These are phyloP conservation scores for Anguilla pacifica DNA, from an alignment of 2,797 vertebrate genomes.

Conservation along the genomic window DNA sequence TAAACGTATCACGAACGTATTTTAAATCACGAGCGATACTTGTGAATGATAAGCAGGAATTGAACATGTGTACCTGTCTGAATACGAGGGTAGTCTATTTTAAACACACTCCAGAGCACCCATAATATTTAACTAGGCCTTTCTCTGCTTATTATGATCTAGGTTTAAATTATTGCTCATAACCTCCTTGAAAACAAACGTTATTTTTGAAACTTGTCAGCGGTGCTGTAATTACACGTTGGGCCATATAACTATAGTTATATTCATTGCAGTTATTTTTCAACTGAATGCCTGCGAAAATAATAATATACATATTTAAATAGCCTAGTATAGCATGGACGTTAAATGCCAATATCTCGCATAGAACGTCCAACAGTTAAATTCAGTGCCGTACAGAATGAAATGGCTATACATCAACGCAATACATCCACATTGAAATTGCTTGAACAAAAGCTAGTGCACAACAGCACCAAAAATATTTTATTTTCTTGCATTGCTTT, in stretches of 20 bases:
- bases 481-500: not conserved
- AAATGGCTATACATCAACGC: not conserved
- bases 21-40: not conserved
- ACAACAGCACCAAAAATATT: not conserved
- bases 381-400: not conserved
- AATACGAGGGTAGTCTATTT: not conserved
- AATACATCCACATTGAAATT: not conserved
- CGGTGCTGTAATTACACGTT: not conserved
- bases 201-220: not conserved
- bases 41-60: not conserved
- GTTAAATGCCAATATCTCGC: not conserved
- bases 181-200: not conserved
- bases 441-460: not conserved
- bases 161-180: not conserved
- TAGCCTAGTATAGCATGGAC: not conserved
- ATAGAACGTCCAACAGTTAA: not conserved
- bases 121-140: not conserved
- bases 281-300: not conserved
- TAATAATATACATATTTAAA: conserved; percentile 27
- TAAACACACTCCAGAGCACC: not conserved
- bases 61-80: not conserved
- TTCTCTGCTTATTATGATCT: not conserved
- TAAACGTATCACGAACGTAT: not conserved
- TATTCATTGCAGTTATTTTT: not conserved
- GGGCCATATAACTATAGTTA: not conserved